Evolutionary conservation across 2,113 vertebrate species (phyloP), one percentile per base, ranked within the genome.

Genomic region (Nymphicus hollandicus): DNA sequence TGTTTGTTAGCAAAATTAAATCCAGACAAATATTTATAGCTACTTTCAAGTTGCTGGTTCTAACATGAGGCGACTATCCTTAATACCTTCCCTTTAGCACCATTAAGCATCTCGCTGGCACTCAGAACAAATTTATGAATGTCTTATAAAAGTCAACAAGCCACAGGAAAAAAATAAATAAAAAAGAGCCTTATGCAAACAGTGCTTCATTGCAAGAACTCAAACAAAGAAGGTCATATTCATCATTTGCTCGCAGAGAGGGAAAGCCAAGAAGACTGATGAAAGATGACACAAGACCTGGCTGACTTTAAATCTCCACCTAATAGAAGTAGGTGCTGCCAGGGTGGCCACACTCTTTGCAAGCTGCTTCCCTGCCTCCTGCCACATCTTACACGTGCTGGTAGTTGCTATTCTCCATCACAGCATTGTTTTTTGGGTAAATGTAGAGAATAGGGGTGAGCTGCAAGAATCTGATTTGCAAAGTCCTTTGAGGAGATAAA

Each of bases 21-120:
- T 91, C 96, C 97, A 97, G 98, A 97, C 96, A 96, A 97, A 97
- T 97, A 97, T 98, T 98, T 97, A 97, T 97, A 97, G 96, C 88
- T 66, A 85, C 86, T 94, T 97, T 89, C 50, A 97, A 97, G 96
- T 92, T 88, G 95, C 95, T 96, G 94, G 96, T 95, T 97, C 96
- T 97, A 85, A 98, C 95, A 95, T 78, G 95, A 96, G 95, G 95
- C 17, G 86, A 93, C 97, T 81, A 96, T 96, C 95, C 93, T 96
- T 95, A 95, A 96, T 96, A 95, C 85, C 95, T 96, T 96, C 86
- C 84, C 95, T 96, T 91, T 96, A 97, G 97, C 97, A 96, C 94
- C 41, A 80, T 96, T 95, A 89, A 96, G 96, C 81, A 91, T 96
- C 95, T 93, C 89, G 55, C 93, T 97, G 95, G 93, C 96, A 86